A percentile compares a stretch with the other conserved stretches of the same genome.
phyloP scores from a whole-genome alignment of 1,140 invertebrate species.

The Pomacea maculata region DNA sequence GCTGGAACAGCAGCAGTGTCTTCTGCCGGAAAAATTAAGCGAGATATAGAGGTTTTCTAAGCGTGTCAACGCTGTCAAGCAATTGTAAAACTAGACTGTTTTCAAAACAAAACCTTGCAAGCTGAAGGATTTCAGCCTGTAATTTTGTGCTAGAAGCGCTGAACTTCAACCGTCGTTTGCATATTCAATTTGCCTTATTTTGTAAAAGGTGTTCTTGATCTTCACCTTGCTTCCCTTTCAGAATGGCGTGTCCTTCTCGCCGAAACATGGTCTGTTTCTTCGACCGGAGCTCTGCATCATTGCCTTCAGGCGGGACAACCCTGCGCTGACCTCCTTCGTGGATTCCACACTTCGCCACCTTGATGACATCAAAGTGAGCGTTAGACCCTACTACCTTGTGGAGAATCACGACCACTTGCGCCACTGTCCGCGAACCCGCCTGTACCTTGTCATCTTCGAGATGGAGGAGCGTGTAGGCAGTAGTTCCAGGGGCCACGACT shows the following conservation, averaged over 20 bases:
- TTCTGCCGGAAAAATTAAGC: too few relatives aligned
- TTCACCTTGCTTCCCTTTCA: slow-evolving; percentile 16
- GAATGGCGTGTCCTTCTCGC: slow-evolving; percentile 35
- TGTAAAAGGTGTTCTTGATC: not conserved
- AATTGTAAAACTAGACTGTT: too few relatives aligned
- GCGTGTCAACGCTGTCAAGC: too few relatives aligned
- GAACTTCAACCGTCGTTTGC: too few relatives aligned
- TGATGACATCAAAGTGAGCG: slow-evolving; percentile 37
- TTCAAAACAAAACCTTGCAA: too few relatives aligned
- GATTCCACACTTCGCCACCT: slow-evolving; percentile 40
- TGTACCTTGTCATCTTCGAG: slow-evolving; percentile 47
- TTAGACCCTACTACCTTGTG: slow-evolving; percentile 39
- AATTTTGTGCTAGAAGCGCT: too few relatives aligned
- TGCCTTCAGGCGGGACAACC: slow-evolving; percentile 39
- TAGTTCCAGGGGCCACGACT: slow-evolving; percentile 15
- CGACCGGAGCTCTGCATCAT: slow-evolving; percentile 48
- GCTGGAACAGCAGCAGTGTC: too few relatives aligned
- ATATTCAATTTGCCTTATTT: not conserved
- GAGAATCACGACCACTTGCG: slow-evolving; percentile 40
- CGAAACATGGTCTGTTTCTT: slow-evolving; percentile 41
- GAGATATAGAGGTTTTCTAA: too few relatives aligned
- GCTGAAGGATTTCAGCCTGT: too few relatives aligned
- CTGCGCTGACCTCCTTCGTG: slow-evolving; percentile 32
- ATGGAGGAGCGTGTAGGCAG: slow-evolving; percentile 30
- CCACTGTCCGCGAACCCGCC: slow-evolving; percentile 40